Percentiles rank a stretch among this genome's conserved stretches.
These are phyloP conservation scores for Hiodon alosoides DNA, from an alignment of 2,113 vertebrate genomes.

Conservation along the genomic window DNA sequence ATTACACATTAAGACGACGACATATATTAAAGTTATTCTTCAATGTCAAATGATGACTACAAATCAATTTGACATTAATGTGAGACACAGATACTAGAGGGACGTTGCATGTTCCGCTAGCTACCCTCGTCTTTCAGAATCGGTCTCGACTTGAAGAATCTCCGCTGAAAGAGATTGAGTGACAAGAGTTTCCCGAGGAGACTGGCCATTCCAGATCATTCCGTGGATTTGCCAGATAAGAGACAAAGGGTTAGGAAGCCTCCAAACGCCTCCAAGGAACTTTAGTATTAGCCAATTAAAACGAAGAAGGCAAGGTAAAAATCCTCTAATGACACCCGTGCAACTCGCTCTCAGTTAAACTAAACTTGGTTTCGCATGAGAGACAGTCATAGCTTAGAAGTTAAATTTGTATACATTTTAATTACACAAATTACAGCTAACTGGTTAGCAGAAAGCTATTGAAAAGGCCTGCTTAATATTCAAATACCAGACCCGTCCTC, in stretches of 20 bases:
- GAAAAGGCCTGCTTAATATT: not conserved
- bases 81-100: constrained; percentile 1
- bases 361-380: not conserved
- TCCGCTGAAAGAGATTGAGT: not conserved
- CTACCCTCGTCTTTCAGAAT: not conserved
- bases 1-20: constrained; percentile 41
- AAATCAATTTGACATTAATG: constrained; percentile 40
- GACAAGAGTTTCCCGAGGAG: not conserved
- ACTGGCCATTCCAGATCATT: not conserved
- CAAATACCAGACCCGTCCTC: not conserved
- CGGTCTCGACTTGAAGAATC: constrained; percentile 3
- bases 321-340: not conserved
- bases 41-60: constrained; percentile 45
- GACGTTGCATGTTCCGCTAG: too few relatives aligned
- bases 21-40: constrained; percentile 41
- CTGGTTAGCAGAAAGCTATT: not conserved
- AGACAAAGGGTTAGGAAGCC: not conserved
- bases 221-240: constrained; percentile 5
- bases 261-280: not conserved
- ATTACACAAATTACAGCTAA: not conserved
- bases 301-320: not conserved
- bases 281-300: not conserved
- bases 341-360: not conserved
- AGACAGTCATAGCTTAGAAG: not conserved
- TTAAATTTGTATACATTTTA: too few relatives aligned